phyloP scores from a whole-genome alignment of 37 sponge, comb jelly and placozoan species.

The Diacarnus erythraeanus region DNA sequence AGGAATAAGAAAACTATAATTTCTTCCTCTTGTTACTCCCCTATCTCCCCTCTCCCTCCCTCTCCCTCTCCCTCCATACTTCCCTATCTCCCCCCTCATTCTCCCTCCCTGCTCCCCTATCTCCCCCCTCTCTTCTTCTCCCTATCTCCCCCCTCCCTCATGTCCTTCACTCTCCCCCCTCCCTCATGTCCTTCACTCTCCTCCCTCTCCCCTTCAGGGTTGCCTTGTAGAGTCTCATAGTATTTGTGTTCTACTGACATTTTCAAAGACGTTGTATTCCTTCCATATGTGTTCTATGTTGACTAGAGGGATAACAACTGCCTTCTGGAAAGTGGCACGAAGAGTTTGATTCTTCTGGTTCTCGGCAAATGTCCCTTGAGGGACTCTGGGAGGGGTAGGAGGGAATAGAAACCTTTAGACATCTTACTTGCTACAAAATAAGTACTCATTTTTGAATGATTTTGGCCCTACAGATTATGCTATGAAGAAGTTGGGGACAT shows the following conservation, averaged over 20 bases:
- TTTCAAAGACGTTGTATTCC: slow-evolving; percentile 90
- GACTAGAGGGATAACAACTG: slow-evolving; percentile 67
- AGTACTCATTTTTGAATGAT: background rate
- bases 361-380: slow-evolving; percentile 81
- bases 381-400: slow-evolving; percentile 36
- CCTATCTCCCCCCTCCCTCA: background rate
- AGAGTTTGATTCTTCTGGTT: slow-evolving; percentile 82
- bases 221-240: no score
- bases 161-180: background rate
- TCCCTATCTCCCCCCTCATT: background rate
- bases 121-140: background rate
- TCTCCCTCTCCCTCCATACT: background rate
- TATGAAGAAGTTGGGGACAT: no score
- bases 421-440: background rate
- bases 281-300: slow-evolving; percentile 90
- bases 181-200: background rate
- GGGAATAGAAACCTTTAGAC: no score
- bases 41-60: background rate
- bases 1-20: background rate
- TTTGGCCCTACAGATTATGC: no score
- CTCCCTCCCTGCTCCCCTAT: background rate
- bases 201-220: background rate
- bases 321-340: slow-evolving; percentile 84
- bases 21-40: background rate
- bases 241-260: background rate